Conservation (phyloP, 1,140 invertebrate genomes). For the Monochamus saltuarius region DNA sequence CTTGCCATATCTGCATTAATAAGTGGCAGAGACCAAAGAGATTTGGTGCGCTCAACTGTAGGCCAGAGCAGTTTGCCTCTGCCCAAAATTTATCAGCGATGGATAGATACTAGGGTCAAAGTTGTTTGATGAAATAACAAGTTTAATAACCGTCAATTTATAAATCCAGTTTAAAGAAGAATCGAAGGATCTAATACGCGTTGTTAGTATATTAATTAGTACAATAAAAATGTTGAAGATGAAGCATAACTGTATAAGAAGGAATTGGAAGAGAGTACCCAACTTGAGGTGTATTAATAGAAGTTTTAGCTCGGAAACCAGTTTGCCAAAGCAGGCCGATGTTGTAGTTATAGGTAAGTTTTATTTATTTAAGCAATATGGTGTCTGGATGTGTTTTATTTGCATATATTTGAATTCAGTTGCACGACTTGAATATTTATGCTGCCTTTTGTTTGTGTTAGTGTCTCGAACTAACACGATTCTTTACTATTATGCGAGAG, state of each 20-base stretch:
- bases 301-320: conserved; percentile 24
- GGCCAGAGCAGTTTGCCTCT: neutral
- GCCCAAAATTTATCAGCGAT: conserved; percentile 3
- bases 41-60: too few species aligned
- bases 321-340: conserved; percentile 45
- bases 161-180: neutral
- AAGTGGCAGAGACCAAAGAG: too few species aligned
- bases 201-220: neutral
- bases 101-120: conserved; percentile 18
- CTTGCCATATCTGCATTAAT: too few species aligned
- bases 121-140: conserved; percentile 23
- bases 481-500: too few species aligned
- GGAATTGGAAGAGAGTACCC: conserved; percentile 4
- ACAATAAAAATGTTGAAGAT: conserved; percentile 9
- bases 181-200: conserved; percentile 3
- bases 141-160: conserved; percentile 21
- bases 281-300: neutral
- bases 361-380: neutral
- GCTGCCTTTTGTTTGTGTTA: too few species aligned
- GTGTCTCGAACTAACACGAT: too few species aligned
- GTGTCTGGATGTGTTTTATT: too few species aligned
- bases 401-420: conserved; percentile 3
- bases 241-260: conserved; percentile 1
- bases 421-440: neutral
- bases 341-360: conserved; percentile 49